These are phyloP conservation scores for Belonocnema kinseyi DNA, from an alignment of 1,140 invertebrate species.

Conservation along the genomic window DNA sequence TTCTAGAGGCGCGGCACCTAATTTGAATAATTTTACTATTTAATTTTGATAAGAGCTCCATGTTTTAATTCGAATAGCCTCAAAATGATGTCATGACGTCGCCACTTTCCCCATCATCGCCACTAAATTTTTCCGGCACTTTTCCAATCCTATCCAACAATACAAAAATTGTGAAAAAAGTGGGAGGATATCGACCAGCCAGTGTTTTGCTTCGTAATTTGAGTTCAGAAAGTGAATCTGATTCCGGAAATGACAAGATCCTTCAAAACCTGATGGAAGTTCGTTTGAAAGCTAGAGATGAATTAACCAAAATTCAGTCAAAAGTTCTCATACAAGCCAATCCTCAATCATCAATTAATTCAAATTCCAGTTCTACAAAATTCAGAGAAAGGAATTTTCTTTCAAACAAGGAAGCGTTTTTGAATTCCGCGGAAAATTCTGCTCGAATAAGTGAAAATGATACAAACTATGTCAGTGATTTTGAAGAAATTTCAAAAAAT, in stretches of 20 bases:
- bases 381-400: background rate
- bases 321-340: background rate
- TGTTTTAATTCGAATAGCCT: background rate
- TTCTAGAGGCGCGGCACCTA: no score
- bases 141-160: background rate
- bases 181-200: conserved; percentile 40
- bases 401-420: background rate
- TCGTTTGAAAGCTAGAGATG: background rate
- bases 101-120: background rate
- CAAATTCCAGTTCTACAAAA: background rate
- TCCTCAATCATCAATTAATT: no score
- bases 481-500: background rate
- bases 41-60: no score
- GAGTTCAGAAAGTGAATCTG: conserved; percentile 52
- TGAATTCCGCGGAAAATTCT: background rate
- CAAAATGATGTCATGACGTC: background rate
- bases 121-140: background rate
- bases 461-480: background rate
- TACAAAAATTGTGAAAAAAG: background rate
- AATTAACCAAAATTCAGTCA: background rate
- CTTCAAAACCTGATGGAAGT: background rate
- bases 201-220: conserved; percentile 35
- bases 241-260: conserved; percentile 38
- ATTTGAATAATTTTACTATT: no score
- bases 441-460: background rate